These are phyloP conservation scores for Pomatostomus ruficeps DNA, from an alignment of 2,113 vertebrate genomes.

Conservation along the genomic window DNA sequence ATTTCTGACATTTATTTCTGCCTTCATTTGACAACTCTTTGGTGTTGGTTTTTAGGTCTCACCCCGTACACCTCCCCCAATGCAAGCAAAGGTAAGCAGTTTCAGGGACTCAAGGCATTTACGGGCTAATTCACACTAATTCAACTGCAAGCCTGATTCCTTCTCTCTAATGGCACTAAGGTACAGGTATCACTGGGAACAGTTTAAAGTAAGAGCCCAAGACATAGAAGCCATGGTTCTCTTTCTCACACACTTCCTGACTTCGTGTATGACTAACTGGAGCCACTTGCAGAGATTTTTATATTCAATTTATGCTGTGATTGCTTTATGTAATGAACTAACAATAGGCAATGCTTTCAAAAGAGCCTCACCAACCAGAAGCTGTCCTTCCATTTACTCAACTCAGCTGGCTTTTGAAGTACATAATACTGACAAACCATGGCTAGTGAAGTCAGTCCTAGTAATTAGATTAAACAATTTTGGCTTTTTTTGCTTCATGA, in stretches of 20 bases:
- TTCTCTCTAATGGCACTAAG: not conserved
- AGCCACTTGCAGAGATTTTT: not conserved
- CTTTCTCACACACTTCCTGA: not conserved
- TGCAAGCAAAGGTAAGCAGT: constrained; percentile 77
- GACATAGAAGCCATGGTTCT: not conserved
- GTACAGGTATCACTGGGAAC: not conserved
- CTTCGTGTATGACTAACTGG: not conserved
- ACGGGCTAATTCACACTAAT: not conserved
- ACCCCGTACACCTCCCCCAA: constrained; percentile 78
- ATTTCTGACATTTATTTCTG: not conserved
- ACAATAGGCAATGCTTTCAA: not conserved
- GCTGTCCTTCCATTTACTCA: not conserved
- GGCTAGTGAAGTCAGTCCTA: not conserved
- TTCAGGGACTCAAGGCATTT: not conserved
- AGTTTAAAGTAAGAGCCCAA: not conserved
- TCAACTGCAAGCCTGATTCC: not conserved
- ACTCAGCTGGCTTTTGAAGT: not conserved
- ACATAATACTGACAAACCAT: not conserved
- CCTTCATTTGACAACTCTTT: not conserved
- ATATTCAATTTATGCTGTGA: not conserved
- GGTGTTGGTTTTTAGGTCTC: constrained; percentile 73
- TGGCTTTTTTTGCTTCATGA: not conserved
- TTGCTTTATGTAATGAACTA: not conserved
- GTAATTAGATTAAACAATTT: not conserved
- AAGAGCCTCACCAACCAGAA: not conserved